A percentile compares a stretch with the other conserved stretches of the same genome.
Evolutionary conservation across 1,140 invertebrate genomes (phyloP).

Genomic region (Pentalonia nigronervosa): DNA sequence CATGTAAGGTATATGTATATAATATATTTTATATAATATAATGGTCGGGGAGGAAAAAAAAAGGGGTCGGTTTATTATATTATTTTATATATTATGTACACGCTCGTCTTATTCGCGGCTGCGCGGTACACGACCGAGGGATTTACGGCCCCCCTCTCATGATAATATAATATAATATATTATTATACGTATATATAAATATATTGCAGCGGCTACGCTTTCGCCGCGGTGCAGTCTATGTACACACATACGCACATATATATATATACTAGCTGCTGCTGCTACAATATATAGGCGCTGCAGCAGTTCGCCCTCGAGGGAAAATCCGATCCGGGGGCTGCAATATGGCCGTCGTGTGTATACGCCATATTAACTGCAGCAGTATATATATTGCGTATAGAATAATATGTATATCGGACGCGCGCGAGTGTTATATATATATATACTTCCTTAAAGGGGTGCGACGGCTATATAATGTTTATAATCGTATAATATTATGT

Average conservation of each 20-base stretch:
- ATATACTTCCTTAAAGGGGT: background rate
- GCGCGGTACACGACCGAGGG: background rate
- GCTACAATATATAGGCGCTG: background rate
- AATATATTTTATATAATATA: background rate
- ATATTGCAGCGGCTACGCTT: background rate
- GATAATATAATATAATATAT: background rate
- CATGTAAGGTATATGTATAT: background rate
- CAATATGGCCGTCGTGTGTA: constrained; percentile 34
- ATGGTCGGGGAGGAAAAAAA: background rate
- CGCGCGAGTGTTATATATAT: background rate
- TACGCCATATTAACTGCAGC: constrained; percentile 29
- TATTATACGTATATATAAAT: background rate
- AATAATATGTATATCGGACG: background rate
- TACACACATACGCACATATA: background rate
- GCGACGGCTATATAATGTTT: background rate
- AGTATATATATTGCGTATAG: background rate
- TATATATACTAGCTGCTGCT: background rate
- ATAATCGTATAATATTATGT: background rate
- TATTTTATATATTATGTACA: background rate
- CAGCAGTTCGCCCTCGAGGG: background rate
- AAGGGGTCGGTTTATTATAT: constrained; percentile 25
- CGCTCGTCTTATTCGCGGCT: background rate
- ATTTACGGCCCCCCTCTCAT: background rate
- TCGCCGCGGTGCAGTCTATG: background rate
- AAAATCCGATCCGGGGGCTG: constrained; percentile 9